Conservation (phyloP, 2,797 vertebrate genomes). For the Oreochromis grahami region DNA sequence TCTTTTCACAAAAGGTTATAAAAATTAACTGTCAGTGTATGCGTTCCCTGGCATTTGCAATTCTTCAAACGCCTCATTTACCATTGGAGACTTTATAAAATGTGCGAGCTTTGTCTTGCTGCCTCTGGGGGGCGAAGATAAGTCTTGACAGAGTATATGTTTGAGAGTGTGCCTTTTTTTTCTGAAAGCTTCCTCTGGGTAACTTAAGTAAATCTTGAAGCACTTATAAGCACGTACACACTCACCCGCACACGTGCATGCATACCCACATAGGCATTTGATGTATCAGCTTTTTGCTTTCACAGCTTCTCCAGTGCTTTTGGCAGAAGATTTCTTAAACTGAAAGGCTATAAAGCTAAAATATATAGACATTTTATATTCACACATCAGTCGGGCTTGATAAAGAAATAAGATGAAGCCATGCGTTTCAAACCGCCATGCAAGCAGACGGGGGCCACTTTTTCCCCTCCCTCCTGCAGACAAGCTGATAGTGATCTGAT, state of each 20-base stretch:
- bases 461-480: slow-evolving; percentile 13
- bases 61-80: slow-evolving; percentile 78
- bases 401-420: slow-evolving; percentile 17
- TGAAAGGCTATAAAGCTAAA: neutral
- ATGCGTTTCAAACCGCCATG: slow-evolving; percentile 9
- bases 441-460: slow-evolving; percentile 40
- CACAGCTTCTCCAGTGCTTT: slow-evolving; percentile 2
- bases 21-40: slow-evolving; percentile 68
- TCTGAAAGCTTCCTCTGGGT: slow-evolving; percentile 52
- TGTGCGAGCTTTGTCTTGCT: slow-evolving; percentile 71
- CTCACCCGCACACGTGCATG: slow-evolving; percentile 10
- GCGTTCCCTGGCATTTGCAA: slow-evolving; percentile 67
- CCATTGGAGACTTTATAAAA: slow-evolving; percentile 65
- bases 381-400: slow-evolving; percentile 3
- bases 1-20: slow-evolving; percentile 69
- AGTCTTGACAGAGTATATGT: slow-evolving; percentile 71
- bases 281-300: slow-evolving; percentile 22
- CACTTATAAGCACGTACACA: slow-evolving; percentile 24
- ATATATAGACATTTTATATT: neutral
- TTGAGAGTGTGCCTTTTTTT: slow-evolving; percentile 54
- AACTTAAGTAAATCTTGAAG: slow-evolving; percentile 59
- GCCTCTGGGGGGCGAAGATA: slow-evolving; percentile 74
- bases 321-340: slow-evolving; percentile 22
- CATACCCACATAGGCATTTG: slow-evolving; percentile 17
- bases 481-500: slow-evolving; percentile 42